Evolutionary conservation across 2,797 vertebrate species (phyloP).

Genomic region (Phaenicophaeus curvirostris): DNA sequence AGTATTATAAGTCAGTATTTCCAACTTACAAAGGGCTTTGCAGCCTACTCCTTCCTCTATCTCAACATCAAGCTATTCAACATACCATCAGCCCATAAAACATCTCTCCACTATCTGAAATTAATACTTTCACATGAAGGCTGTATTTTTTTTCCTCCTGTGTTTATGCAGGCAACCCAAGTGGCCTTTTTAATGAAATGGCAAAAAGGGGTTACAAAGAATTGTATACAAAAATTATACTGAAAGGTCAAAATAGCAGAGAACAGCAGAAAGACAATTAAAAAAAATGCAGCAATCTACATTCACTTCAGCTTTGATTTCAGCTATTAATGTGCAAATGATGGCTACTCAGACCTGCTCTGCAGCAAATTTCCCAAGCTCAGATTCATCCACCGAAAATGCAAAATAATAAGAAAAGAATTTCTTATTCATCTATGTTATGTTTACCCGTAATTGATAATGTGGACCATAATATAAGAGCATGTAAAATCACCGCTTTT

Average conservation of each 20-base stretch:
- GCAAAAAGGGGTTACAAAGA: not conserved
- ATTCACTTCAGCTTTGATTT: not conserved
- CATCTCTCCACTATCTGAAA: not conserved
- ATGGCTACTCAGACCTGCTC: not conserved
- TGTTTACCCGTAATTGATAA: not conserved
- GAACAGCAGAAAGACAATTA: not conserved
- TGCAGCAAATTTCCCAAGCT: not conserved
- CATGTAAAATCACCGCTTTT: not conserved
- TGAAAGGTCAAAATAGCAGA: not conserved
- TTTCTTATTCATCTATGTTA: not conserved
- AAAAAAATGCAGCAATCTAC: not conserved
- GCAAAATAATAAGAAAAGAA: not conserved
- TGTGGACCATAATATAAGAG: not conserved
- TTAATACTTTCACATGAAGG: not conserved
- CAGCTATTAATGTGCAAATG: not conserved
- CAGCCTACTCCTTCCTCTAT: not conserved
- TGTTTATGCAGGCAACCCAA: not conserved
- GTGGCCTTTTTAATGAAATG: no score
- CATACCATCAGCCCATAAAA: not conserved
- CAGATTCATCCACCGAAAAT: not conserved
- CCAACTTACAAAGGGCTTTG: not conserved
- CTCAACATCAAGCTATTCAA: not conserved
- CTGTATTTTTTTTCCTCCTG: not conserved
- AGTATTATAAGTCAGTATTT: not conserved
- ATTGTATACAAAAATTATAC: rapidly evolving